A percentile compares a stretch with the other conserved stretches of the same genome.
phyloP scores from a whole-genome alignment of 2,888 invertebrate genomes.

The Melanostoma scalare region DNA sequence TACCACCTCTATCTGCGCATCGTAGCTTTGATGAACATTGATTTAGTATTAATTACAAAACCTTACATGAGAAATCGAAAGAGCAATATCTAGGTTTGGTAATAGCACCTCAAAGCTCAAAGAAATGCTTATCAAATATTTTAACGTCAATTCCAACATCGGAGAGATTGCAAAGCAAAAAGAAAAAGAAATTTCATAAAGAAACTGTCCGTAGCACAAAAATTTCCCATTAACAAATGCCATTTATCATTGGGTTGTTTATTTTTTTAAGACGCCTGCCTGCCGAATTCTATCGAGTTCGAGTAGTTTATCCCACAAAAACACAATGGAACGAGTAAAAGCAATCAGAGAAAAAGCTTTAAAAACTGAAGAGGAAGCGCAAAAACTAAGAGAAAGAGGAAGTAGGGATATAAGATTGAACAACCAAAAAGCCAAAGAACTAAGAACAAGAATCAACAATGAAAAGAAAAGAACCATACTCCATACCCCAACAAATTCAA shows the following conservation, averaged over 20 bases:
- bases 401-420: constrained; percentile 24
- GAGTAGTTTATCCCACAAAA: neutral
- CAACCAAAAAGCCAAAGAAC: constrained; percentile 32
- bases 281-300: neutral
- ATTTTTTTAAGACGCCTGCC: constrained; percentile 6
- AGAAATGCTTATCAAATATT: too few species aligned
- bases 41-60: too few species aligned
- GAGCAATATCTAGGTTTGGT: too few species aligned
- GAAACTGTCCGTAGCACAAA: constrained; percentile 34
- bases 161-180: neutral
- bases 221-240: constrained; percentile 49
- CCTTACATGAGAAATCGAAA: too few species aligned
- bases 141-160: neutral
- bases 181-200: constrained; percentile 12
- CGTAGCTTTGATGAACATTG: too few species aligned
- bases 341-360: constrained; percentile 54
- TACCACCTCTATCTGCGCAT: too few species aligned
- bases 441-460: constrained; percentile 21
- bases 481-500: too few species aligned
- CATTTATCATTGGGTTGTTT: constrained; percentile 51
- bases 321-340: constrained; percentile 32
- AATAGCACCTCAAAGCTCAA: too few species aligned
- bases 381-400: constrained; percentile 5
- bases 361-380: neutral
- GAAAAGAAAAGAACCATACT: constrained; percentile 34